Evolutionary conservation across 2,797 vertebrate genomes (phyloP).

Genomic region (Coregonus suidteri): DNA sequence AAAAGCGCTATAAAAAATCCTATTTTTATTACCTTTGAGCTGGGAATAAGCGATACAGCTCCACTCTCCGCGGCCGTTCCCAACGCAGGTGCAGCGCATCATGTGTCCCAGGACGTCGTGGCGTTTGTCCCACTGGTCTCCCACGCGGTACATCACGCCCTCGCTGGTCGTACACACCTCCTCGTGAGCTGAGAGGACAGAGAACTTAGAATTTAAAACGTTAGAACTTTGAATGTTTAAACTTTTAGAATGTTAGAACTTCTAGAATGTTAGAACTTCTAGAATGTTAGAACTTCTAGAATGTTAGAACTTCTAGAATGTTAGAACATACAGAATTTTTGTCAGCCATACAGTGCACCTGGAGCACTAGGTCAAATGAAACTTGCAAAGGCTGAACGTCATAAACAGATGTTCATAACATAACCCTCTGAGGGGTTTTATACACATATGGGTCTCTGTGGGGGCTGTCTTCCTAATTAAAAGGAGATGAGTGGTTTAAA

Average conservation of each 20-base stretch:
- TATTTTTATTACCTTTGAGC: conserved; percentile 56
- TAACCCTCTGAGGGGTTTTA: background rate
- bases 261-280: too few relatives aligned
- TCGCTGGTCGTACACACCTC: conserved; percentile 93
- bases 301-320: too few relatives aligned
- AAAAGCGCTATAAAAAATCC: too few relatives aligned
- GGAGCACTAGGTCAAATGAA: background rate
- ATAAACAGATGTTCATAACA: conserved; percentile 51
- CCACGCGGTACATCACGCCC: conserved; percentile 92
- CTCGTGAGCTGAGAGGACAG: conserved; percentile 83
- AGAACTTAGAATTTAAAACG: too few relatives aligned
- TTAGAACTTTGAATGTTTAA: too few relatives aligned
- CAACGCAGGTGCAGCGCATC: conserved; percentile 96
- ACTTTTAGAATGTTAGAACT: too few relatives aligned
- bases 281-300: too few relatives aligned
- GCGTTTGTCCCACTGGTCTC: conserved; percentile 98
- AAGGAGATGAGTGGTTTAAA: conserved; percentile 35
- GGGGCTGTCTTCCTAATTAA: conserved; percentile 42
- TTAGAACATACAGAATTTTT: too few relatives aligned
- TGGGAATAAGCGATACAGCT: conserved; percentile 94
- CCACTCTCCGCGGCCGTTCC: conserved; percentile 97
- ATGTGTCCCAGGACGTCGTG: conserved; percentile 93
- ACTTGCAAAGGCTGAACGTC: conserved; percentile 30
- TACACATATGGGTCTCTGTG: background rate
- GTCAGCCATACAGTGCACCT: background rate